phyloP scores from a whole-genome alignment of 2,888 invertebrate species.

The Mythimna pallens region DNA sequence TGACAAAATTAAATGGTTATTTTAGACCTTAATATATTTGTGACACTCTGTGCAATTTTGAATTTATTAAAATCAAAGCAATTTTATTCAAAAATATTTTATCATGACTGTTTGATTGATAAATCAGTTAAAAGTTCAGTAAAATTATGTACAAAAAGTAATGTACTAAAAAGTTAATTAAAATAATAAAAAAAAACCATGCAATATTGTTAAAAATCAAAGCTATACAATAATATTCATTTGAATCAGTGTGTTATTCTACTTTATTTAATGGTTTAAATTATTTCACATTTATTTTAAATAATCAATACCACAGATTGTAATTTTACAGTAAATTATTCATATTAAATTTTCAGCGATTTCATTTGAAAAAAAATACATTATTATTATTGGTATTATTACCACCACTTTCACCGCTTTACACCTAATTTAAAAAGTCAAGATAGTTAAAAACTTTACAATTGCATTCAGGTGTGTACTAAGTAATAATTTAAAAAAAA shows the following conservation, averaged over 20 bases:
- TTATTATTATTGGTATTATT: background rate
- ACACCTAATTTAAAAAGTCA: constrained; percentile 31
- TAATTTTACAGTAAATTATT: constrained; percentile 2
- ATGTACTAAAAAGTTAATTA: background rate
- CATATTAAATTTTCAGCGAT: background rate
- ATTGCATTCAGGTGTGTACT: constrained; percentile 13
- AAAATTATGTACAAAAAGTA: constrained; percentile 1
- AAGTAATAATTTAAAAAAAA: background rate
- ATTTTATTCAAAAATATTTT: background rate
- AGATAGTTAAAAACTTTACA: constrained; percentile 27
- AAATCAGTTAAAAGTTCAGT: constrained; percentile 19
- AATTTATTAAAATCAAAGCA: background rate
- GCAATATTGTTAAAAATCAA: constrained; percentile 46
- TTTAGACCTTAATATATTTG: background rate
- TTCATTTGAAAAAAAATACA: background rate
- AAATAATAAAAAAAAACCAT: constrained; percentile 26
- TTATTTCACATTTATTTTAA: background rate
- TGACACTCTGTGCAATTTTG: constrained; percentile 19
- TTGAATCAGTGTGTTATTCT: constrained; percentile 18
- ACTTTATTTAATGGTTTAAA: background rate
- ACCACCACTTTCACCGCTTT: constrained; percentile 48
- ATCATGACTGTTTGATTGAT: constrained; percentile 8
- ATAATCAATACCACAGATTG: background rate
- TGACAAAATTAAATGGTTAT: background rate
- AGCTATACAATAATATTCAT: constrained; percentile 31